Conservation (phyloP, 2,888 invertebrate species). For the Xestia rhomboidea region DNA sequence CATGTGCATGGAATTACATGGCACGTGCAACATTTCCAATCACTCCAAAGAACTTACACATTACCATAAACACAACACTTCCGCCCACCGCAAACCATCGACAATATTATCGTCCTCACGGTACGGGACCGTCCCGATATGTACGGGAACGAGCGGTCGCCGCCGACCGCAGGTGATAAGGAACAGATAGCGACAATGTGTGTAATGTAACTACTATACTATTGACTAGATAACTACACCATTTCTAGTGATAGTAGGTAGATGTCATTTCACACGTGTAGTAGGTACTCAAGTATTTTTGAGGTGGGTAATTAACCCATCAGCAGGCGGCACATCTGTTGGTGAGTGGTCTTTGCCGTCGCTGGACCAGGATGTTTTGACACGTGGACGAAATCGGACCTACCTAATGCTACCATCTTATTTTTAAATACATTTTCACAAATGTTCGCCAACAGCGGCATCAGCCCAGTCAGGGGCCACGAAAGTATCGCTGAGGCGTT, state of each 20-base stretch:
- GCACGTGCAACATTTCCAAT: not conserved
- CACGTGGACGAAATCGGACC: not conserved
- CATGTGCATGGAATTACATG: not conserved
- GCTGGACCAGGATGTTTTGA: not conserved
- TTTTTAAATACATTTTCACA: not conserved
- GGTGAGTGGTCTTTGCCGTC: not conserved
- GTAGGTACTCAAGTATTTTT: too few relatives aligned
- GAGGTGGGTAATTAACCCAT: not conserved
- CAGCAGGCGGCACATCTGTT: not conserved
- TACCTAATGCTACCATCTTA: not conserved
- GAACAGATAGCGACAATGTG: constrained; percentile 37
- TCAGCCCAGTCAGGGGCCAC: too few relatives aligned
- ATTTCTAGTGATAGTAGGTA: constrained; percentile 1
- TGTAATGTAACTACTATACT: not conserved
- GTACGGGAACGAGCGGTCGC: constrained; percentile 40
- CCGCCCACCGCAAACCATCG: constrained; percentile 47
- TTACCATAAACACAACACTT: constrained; percentile 28
- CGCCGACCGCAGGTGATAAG: constrained; percentile 51
- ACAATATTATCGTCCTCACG: constrained; percentile 23
- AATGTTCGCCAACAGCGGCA: not conserved
- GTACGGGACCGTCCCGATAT: not conserved
- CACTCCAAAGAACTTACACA: not conserved
- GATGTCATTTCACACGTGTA: not conserved
- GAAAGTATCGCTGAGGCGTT: too few relatives aligned
- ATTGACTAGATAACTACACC: not conserved